Conservation (phyloP, 2,113 vertebrate species). For the Scytalopus superciliaris region DNA sequence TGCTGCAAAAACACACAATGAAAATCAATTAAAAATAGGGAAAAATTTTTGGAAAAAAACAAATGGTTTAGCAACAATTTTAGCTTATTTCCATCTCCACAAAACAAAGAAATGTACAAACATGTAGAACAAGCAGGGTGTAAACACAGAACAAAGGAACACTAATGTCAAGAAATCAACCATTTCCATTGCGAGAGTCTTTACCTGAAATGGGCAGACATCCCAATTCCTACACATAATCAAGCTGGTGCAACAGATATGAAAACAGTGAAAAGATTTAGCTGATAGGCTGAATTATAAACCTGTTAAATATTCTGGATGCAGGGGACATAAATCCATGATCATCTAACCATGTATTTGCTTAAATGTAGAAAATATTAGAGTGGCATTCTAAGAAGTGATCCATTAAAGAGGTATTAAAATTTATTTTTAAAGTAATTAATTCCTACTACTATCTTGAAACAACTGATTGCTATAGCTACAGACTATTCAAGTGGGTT, state of each 20-base stretch:
- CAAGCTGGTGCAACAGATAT: conserved; percentile 19
- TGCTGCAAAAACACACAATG: conserved; percentile 83
- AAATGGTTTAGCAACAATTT: conserved; percentile 55
- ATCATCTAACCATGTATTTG: not conserved
- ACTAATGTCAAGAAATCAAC: conserved; percentile 47
- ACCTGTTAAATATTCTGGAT: not conserved
- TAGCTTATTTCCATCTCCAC: conserved; percentile 33
- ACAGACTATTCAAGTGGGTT: not conserved
- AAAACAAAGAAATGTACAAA: conserved; percentile 56
- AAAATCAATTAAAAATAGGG: conserved; percentile 70
- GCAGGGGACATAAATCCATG: not conserved
- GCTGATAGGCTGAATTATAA: not conserved
- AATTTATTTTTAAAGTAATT: not conserved
- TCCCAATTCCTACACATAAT: conserved; percentile 7
- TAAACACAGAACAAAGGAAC: conserved; percentile 61
- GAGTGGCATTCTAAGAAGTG: not conserved
- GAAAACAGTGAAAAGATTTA: conserved; percentile 23
- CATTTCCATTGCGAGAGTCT: not conserved
- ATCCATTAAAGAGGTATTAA: not conserved
- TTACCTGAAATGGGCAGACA: conserved; percentile 31
- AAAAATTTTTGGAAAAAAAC: not conserved
- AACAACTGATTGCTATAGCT: not conserved
- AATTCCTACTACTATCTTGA: not conserved
- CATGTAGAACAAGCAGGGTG: conserved; percentile 49
- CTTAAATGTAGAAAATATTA: not conserved